Conservation (phyloP, 2,113 vertebrate species). For the Perccottus glenii region DNA sequence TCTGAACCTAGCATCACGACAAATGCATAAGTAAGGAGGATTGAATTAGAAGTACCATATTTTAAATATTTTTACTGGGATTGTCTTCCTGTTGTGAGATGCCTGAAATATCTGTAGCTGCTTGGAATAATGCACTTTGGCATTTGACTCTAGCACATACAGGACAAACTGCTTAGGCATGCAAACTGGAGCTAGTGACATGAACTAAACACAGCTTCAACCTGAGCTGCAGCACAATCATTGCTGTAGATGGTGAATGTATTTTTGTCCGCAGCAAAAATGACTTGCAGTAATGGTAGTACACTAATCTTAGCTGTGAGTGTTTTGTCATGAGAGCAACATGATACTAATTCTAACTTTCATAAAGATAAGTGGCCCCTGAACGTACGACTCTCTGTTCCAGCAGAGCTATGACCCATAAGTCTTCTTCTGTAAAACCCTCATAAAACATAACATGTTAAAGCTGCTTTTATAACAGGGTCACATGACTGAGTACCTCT, state of each 20-base stretch:
- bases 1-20: too few relatives aligned
- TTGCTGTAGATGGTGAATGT: background rate
- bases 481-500: too few relatives aligned
- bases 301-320: background rate
- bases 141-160: conserved; percentile 13
- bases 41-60: background rate
- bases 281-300: background rate
- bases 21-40: too few relatives aligned
- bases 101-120: conserved; percentile 23
- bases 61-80: conserved; percentile 18
- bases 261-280: conserved; percentile 2
- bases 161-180: conserved; percentile 37
- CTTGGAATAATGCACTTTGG: conserved; percentile 28
- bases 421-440: too few relatives aligned
- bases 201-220: conserved; percentile 9
- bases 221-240: conserved; percentile 14
- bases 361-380: background rate
- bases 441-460: too few relatives aligned
- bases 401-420: background rate
- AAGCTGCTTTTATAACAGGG: too few relatives aligned
- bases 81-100: conserved; percentile 31
- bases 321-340: background rate
- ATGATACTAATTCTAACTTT: background rate
- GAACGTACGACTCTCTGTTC: background rate
- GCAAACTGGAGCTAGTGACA: conserved; percentile 48